These are phyloP conservation scores for Drosophila cracens DNA, from an alignment of 2,888 invertebrate species.

Conservation along the genomic window DNA sequence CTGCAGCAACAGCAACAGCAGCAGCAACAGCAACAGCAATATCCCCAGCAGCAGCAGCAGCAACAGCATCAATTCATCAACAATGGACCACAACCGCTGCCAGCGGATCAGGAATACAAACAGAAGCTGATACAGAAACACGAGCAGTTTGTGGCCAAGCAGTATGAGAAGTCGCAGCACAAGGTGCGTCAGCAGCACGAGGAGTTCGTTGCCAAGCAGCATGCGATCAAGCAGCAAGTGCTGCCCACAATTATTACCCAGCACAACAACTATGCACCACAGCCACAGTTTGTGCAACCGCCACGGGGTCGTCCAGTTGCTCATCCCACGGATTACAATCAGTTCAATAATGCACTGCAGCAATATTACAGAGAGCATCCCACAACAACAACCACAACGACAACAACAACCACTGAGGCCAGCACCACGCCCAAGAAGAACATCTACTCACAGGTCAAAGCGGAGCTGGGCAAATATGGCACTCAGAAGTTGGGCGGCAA, in stretches of 20 bases:
- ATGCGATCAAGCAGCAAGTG: conserved; percentile 86
- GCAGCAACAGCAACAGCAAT: conserved; percentile 61
- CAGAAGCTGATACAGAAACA: conserved; percentile 91
- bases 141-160: conserved; percentile 91
- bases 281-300: conserved; percentile 79
- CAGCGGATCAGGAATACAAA: conserved; percentile 88
- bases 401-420: conserved; percentile 86
- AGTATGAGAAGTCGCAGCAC: conserved; percentile 91
- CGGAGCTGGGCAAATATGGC: conserved; percentile 84
- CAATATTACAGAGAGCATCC: conserved; percentile 89
- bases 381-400: conserved; percentile 89
- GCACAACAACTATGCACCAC: conserved; percentile 56
- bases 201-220: conserved; percentile 89
- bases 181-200: conserved; percentile 91
- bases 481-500: conserved; percentile 66
- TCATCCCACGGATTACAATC: conserved; percentile 87
- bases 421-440: conserved; percentile 86
- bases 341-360: conserved; percentile 89
- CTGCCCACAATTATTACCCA: conserved; percentile 84
- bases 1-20: conserved; percentile 41
- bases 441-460: conserved; percentile 87
- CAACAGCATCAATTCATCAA: conserved; percentile 60
- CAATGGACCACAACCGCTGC: conserved; percentile 61
- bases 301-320: conserved; percentile 85
- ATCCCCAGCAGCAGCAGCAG: conserved; percentile 9